phyloP scores from a whole-genome alignment of 2,113 vertebrate species.

The Thermophis baileyi region DNA sequence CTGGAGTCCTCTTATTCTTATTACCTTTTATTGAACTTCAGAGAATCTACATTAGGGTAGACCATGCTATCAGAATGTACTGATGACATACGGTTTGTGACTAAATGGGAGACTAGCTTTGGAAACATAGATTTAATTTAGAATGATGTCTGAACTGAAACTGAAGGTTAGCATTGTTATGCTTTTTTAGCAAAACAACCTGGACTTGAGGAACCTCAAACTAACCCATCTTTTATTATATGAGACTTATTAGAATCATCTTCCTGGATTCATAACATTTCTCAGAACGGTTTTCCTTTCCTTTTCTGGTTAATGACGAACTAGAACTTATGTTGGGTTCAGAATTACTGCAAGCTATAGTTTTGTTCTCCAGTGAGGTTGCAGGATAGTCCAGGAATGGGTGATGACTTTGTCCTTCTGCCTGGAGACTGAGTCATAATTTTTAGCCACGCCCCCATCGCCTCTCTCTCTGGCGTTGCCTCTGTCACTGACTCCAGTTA shows the following conservation, averaged over 20 bases:
- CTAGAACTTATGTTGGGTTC: not conserved
- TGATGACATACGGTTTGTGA: not conserved
- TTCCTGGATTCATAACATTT: not conserved
- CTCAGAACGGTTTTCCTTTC: not conserved
- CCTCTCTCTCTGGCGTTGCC: too few species aligned
- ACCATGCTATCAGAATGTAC: not conserved
- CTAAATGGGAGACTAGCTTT: not conserved
- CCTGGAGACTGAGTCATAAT: too few species aligned
- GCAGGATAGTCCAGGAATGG: too few species aligned
- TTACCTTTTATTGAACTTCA: not conserved
- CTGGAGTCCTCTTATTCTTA: not conserved
- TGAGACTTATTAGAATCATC: not conserved
- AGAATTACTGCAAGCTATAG: not conserved
- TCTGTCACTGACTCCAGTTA: too few species aligned
- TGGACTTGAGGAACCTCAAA: not conserved
- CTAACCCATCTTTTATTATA: not conserved
- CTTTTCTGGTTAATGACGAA: not conserved
- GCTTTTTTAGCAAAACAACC: not conserved
- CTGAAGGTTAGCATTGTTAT: not conserved
- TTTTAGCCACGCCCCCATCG: too few species aligned
- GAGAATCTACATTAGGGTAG: not conserved
- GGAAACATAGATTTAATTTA: not conserved
- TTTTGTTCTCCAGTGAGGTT: too few species aligned
- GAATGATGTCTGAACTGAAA: not conserved
- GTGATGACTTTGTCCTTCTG: too few species aligned